A percentile compares a stretch with the other conserved stretches of the same genome.
Conservation (phyloP, 2,888 invertebrate genomes). For the Cyaniris semiargus region DNA sequence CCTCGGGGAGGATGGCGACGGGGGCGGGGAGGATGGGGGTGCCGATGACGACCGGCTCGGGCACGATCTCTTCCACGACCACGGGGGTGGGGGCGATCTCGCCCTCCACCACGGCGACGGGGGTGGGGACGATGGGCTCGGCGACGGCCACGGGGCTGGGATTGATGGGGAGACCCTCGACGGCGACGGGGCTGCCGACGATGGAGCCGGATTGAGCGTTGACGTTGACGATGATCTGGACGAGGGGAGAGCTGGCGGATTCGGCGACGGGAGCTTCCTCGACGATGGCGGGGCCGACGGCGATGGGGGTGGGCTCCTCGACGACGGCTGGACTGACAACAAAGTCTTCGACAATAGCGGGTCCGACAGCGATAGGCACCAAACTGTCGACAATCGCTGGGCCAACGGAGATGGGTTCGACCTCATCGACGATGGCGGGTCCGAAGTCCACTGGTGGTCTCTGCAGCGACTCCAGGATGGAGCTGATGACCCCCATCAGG, state of each 20-base stretch:
- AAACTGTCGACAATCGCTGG: background rate
- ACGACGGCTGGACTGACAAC: background rate
- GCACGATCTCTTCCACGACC: constrained; percentile 27
- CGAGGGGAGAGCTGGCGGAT: constrained; percentile 41
- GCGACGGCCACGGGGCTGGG: too few relatives aligned
- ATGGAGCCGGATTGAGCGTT: background rate
- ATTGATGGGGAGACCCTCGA: constrained; percentile 12
- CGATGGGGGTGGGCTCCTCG: background rate
- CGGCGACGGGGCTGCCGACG: constrained; percentile 1
- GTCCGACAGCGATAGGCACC: background rate
- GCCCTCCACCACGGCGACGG: constrained; percentile 12
- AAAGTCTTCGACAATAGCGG: background rate
- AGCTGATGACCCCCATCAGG: constrained; percentile 3
- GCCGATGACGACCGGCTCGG: constrained; percentile 46
- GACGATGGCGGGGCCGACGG: background rate
- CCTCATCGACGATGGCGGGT: constrained; percentile 33
- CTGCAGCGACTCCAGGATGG: constrained; percentile 17
- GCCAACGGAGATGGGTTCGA: background rate
- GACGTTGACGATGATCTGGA: constrained; percentile 46
- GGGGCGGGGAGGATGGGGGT: constrained; percentile 50
- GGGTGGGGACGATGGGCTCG: background rate
- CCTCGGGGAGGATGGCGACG: constrained; percentile 52
- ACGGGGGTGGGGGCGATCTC: constrained; percentile 8
- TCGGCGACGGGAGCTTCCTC: background rate
- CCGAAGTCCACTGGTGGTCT: constrained; percentile 32